These are phyloP conservation scores for Caenorhabditis sp. DNA, from an alignment of 2,888 invertebrate species.

Conservation along the genomic window DNA sequence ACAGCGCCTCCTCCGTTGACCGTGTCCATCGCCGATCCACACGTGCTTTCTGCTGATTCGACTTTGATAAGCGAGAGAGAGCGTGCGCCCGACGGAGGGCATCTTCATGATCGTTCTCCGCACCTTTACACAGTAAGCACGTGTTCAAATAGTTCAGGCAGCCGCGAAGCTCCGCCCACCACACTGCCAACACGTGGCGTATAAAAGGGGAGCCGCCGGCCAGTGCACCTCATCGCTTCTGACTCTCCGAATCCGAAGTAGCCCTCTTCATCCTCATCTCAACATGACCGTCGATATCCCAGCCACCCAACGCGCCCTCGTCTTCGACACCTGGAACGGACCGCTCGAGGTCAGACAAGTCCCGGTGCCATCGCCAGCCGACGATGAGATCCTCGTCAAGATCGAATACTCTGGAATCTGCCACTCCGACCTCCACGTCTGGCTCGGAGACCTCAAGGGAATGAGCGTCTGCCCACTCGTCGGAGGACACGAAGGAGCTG, in stretches of 20 bases:
- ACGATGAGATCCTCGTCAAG: constrained; percentile 63
- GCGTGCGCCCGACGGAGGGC: constrained; percentile 21
- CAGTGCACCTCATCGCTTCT: constrained; percentile 30
- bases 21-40: constrained; percentile 38
- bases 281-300: constrained; percentile 50
- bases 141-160: constrained; percentile 51
- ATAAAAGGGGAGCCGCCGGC: constrained; percentile 25
- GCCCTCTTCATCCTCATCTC: neutral
- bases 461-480: constrained; percentile 59
- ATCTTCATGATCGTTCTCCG: constrained; percentile 37
- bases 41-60: constrained; percentile 43
- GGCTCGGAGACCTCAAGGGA: constrained; percentile 55
- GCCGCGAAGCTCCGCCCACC: constrained; percentile 31
- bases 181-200: constrained; percentile 41
- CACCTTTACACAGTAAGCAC: constrained; percentile 50
- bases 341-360: constrained; percentile 54
- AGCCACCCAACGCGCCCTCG: constrained; percentile 57
- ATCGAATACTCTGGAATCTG: constrained; percentile 66
- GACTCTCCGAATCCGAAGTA: constrained; percentile 11
- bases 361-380: constrained; percentile 57
- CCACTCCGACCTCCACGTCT: constrained; percentile 65
- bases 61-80: constrained; percentile 44
- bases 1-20: neutral
- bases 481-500: constrained; percentile 70
- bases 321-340: constrained; percentile 55